Evolutionary conservation across 2,797 vertebrate species (phyloP).

Genomic region (Silurus aristotelis): DNA sequence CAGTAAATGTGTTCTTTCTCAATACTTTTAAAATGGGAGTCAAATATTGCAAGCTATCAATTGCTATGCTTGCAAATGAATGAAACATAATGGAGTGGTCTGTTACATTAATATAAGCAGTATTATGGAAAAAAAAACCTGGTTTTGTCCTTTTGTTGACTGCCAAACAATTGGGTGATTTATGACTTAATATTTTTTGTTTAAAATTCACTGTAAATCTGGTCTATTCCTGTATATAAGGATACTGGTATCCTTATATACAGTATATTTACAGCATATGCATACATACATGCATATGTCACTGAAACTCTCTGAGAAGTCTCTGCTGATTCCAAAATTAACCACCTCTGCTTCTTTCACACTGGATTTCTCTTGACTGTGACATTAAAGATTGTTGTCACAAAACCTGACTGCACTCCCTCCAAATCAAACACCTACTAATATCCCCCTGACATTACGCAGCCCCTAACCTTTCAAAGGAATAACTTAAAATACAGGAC

Average conservation of each 20-base stretch:
- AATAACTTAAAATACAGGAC: neutral
- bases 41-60: neutral
- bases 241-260: too few species aligned
- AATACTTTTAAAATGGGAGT: neutral
- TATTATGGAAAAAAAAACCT: neutral
- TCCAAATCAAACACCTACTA: neutral
- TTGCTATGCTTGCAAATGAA: neutral
- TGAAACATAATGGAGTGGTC: neutral
- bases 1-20: neutral
- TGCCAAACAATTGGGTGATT: neutral
- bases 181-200: neutral
- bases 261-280: too few species aligned
- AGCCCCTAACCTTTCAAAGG: neutral
- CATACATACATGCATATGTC: too few species aligned
- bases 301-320: too few species aligned
- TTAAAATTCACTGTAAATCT: neutral
- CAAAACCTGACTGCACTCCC: neutral
- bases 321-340: neutral
- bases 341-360: neutral
- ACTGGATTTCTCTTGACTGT: neutral
- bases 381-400: too few species aligned
- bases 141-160: neutral
- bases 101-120: neutral
- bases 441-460: neutral
- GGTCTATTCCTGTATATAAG: neutral